Conservation (phyloP, 2,113 vertebrate species). For the Rhinopomastus cyanomelas region DNA sequence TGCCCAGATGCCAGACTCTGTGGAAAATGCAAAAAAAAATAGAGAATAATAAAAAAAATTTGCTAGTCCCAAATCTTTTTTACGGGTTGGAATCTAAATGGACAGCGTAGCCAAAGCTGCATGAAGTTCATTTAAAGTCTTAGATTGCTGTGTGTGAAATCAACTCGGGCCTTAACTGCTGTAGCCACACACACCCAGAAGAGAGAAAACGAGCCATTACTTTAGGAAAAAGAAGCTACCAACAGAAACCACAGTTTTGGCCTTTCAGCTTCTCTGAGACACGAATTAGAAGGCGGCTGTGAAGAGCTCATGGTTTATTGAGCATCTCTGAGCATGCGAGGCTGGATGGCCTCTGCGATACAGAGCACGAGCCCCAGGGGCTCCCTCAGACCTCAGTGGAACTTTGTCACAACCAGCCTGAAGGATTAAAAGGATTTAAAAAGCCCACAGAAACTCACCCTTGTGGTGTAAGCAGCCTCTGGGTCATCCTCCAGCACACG, state of each 20-base stretch:
- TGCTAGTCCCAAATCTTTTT: too few relatives aligned
- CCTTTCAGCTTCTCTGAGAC: not conserved
- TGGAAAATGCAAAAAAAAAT: too few relatives aligned
- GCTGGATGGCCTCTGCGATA: not conserved
- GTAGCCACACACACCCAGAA: not conserved
- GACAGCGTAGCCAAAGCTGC: not conserved
- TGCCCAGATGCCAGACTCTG: too few relatives aligned
- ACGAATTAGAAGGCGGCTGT: not conserved
- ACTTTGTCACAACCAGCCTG: not conserved
- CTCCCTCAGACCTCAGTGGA: not conserved
- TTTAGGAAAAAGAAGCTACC: not conserved
- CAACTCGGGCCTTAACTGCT: not conserved
- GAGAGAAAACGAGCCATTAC: not conserved
- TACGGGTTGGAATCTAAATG: not conserved
- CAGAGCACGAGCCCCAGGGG: not conserved
- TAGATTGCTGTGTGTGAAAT: not conserved
- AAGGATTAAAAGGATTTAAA: not conserved
- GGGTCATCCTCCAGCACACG: constrained; percentile 90
- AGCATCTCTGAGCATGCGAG: not conserved
- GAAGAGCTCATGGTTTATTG: not conserved
- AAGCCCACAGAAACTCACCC: constrained; percentile 72
- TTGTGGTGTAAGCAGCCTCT: constrained; percentile 83
- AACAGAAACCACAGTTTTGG: not conserved
- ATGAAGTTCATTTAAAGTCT: not conserved
- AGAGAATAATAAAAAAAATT: too few relatives aligned